Evolutionary conservation across 2,888 invertebrate genomes (phyloP).

Genomic region (Acholoe squamosa): DNA sequence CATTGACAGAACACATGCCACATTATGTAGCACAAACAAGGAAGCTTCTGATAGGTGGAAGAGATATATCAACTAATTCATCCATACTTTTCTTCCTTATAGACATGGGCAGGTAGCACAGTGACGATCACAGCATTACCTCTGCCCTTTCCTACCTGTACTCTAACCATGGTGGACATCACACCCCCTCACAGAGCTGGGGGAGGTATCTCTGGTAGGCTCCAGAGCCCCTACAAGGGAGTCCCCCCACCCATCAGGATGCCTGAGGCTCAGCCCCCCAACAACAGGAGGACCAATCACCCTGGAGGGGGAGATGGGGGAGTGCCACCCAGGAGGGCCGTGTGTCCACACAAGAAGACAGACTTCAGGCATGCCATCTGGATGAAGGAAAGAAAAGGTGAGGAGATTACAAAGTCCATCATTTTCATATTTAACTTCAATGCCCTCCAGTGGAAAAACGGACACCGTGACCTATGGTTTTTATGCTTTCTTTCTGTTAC

Average conservation of each 20-base stretch:
- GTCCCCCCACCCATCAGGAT: not conserved
- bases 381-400: conserved; percentile 64
- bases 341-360: conserved; percentile 67
- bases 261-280: not conserved
- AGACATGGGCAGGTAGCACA: too few species aligned
- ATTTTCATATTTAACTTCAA: not conserved
- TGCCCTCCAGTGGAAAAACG: too few species aligned
- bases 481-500: too few species aligned
- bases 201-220: not conserved
- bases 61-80: too few species aligned
- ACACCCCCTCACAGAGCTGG: not conserved
- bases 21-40: too few species aligned
- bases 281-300: not conserved
- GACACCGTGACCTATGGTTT: too few species aligned
- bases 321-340: not conserved
- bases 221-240: conserved; percentile 28
- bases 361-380: conserved; percentile 66
- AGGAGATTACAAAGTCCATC: too few species aligned
- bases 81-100: too few species aligned
- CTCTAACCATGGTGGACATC: not conserved
- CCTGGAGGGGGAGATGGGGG: not conserved
- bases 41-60: too few species aligned
- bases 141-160: too few species aligned
- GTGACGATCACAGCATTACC: too few species aligned
- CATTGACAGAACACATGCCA: too few species aligned